Conservation (phyloP, 2,888 invertebrate genomes). For the Diaphora mendica region DNA sequence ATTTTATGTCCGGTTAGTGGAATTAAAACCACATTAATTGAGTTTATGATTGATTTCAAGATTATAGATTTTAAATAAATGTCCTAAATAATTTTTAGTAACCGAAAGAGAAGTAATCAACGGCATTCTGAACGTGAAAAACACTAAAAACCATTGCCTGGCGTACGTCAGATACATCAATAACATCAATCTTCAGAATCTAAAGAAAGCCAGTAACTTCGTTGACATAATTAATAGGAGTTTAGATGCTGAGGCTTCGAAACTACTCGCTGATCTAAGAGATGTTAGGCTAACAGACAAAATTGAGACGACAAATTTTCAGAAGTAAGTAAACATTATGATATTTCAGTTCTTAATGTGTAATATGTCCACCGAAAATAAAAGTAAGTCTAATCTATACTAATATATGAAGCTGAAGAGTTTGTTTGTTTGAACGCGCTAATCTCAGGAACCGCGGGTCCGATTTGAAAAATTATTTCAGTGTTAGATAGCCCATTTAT, state of each 20-base stretch:
- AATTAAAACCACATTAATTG: neutral
- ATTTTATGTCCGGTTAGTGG: constrained; percentile 98
- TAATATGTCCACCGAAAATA: neutral
- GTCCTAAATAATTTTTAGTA: constrained; percentile 86
- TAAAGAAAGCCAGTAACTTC: constrained; percentile 97
- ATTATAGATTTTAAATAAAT: neutral
- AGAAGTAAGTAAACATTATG: constrained; percentile 88
- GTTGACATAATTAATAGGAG: constrained; percentile 97
- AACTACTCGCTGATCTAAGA: constrained; percentile 94
- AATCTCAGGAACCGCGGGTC: too few species aligned
- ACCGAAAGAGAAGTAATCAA: constrained; percentile 99
- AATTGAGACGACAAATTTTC: constrained; percentile 95
- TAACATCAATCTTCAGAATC: constrained; percentile 97
- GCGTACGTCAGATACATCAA: constrained; percentile 98
- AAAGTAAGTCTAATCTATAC: neutral
- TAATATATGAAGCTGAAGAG: too few species aligned
- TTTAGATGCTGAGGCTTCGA: constrained; percentile 97
- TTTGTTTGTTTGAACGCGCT: too few species aligned
- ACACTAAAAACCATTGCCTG: constrained; percentile 97
- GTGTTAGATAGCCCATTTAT: too few species aligned
- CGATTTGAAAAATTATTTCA: too few species aligned
- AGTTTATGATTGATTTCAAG: neutral
- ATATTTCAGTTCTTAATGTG: neutral
- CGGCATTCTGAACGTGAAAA: constrained; percentile 96
- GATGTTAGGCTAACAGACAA: constrained; percentile 96